Base-by-base conservation (phyloP, 1,140 invertebrate species). In the Ips nitidus region DNA sequence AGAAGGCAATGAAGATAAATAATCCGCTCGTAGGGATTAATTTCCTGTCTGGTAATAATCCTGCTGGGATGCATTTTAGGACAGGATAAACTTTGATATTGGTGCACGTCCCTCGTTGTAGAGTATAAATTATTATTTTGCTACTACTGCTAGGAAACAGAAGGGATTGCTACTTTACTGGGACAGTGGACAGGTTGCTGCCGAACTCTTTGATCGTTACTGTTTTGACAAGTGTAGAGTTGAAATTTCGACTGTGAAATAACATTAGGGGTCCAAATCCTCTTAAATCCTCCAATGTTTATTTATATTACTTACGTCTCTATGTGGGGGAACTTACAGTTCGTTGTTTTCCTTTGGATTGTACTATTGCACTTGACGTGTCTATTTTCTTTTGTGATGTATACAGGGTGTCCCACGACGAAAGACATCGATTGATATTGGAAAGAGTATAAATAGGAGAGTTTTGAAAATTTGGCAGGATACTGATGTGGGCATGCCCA, bases 201-300 rank as follows among this genome's bases (percentile, higher is more conserved):
- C 41, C 4, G 8, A 52, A 60, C 59, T 53, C 58, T 52, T 55
- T 65, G 63, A 65, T 65, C 63, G 47, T 68, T 68, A 68, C 53
- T 68, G 47, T 68, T 67, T 59, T 59, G 56, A 67, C 55, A 67
- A 67, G 66, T 59, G 45, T 39, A 53, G 43, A 41, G 8, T 22
- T 22, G 42, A 59, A 68, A 5, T 56, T 38, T 36, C n/a, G 37
- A 40, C 43, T 68, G 60, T 68, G 60, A 68, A 59, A 68, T 60
- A 68, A 68, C 66, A 68, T 68, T 45, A 57, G 58, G 66, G 41
- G 41, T 39, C 41, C 53, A 58, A 66, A 66, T 42, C 36, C 22
- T 66, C 41, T 66, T 38, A 52, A 45, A 56, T 47, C 53, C 7
- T 8, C 39, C 58, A 66, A 66, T 66, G 64, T 66, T 66, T 66